Base-by-base conservation (phyloP, 2,888 invertebrate species). In the Stramonita haemastoma region DNA sequence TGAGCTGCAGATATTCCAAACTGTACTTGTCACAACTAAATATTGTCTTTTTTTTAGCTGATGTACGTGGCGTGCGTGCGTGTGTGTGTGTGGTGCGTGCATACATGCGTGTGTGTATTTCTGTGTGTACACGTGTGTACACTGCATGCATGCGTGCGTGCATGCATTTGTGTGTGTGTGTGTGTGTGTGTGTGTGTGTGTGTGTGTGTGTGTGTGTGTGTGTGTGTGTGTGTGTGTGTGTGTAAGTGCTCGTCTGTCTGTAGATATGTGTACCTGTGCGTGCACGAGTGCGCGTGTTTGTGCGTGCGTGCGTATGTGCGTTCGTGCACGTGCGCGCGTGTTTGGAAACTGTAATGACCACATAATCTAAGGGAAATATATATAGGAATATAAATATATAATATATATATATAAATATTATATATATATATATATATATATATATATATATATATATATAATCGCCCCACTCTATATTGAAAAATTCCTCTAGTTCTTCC, bases 71-170 rank as follows among this genome's bases (percentile, higher is more conserved):
- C 1, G 73, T n/a, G 73, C 1, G 73, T n/a, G 73, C 1, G 73
- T n/a, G 73, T n/a, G 73, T 73, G 73, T n/a, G 73, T n/a, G 73
- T 73, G 73, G 73, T n/a, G 73, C n/a, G 73, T n/a, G 73, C n/a
- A n/a, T n/a, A n/a, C n/a, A n/a, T n/a, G 73, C n/a, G 73, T 29
- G 73, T n/a, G 73, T 73, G 73, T 73, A n/a, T 73, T n/a, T 73
- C n/a, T 73, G 73, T 29, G 73, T 73, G 73, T 73, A n/a, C 1
- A n/a, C 13, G 73, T 73, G 73, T n/a, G 73, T n/a, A n/a, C 1
- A 1, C 1, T 26, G 29, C n/a, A 1, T 73, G 0, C n/a, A 1
- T 29, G 29, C n/a, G 29, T 73, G 29, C 13, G 73, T 73, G 73
- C 11, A n/a, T 29, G 73, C 11, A n/a, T 73, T n/a, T 0, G 73